A percentile compares a stretch with the other conserved stretches of the same genome.
phyloP scores from a whole-genome alignment of 2,888 invertebrate species.

The Drosophila ochracea region DNA sequence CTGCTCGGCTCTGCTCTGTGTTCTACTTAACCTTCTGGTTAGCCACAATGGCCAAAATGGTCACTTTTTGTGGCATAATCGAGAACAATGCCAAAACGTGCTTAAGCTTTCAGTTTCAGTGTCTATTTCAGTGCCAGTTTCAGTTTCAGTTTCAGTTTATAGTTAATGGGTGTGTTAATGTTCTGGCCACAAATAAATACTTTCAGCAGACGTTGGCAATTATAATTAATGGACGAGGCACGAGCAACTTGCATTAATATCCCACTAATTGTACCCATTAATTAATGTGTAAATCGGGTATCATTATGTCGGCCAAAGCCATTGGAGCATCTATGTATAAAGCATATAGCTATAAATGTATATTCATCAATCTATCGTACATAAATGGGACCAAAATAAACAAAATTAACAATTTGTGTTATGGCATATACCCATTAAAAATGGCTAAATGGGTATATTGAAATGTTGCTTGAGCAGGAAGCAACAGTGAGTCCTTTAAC shows the following conservation, averaged over 20 bases:
- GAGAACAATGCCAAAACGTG: neutral
- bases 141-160: neutral
- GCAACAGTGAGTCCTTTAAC: neutral
- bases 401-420: neutral
- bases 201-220: neutral
- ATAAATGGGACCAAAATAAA: neutral
- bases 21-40: constrained; percentile 6
- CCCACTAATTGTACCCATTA: neutral
- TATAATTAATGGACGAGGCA: neutral
- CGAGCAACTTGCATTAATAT: neutral
- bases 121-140: neutral
- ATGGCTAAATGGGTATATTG: neutral
- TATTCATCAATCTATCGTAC: neutral
- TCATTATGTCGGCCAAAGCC: neutral
- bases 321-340: neutral
- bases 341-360: neutral
- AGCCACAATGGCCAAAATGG: constrained; percentile 18
- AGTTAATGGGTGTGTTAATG: neutral
- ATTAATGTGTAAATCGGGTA: neutral
- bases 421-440: neutral
- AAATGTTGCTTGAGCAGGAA: neutral
- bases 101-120: neutral
- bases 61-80: neutral
- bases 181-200: neutral
- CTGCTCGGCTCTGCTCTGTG: neutral